phyloP scores from a whole-genome alignment of 2,888 invertebrate genomes.

The Diaprepes abbreviatus region DNA sequence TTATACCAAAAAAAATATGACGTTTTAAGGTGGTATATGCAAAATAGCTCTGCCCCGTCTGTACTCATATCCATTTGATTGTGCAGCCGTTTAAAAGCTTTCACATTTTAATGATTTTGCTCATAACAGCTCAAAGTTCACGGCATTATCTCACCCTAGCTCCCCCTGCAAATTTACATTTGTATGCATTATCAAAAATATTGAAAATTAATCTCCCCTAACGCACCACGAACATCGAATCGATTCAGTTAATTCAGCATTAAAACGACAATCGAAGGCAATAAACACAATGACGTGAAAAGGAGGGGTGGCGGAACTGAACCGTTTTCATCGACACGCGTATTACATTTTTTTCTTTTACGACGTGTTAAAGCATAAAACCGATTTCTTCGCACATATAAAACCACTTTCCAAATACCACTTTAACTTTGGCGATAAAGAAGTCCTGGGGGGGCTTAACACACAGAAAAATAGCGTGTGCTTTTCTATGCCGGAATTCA shows the following conservation, averaged over 20 bases:
- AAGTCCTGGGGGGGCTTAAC: constrained; percentile 40
- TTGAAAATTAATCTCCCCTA: constrained; percentile 16
- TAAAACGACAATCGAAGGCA: constrained; percentile 13
- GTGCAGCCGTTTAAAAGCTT: too few species aligned
- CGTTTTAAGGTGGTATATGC: too few species aligned
- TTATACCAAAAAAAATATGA: too few species aligned
- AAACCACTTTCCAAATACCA: constrained; percentile 55
- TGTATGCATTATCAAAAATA: neutral
- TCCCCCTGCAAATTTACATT: too few species aligned
- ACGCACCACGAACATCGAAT: neutral
- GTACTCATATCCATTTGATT: too few species aligned
- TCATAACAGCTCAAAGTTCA: too few species aligned
- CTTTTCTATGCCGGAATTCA: constrained; percentile 41
- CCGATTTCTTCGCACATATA: constrained; percentile 51
- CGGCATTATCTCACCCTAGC: too few species aligned
- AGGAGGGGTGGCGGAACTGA: constrained; percentile 12
- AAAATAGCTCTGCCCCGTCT: too few species aligned
- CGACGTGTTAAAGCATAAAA: constrained; percentile 48
- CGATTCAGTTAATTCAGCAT: constrained; percentile 9
- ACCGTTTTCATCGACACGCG: constrained; percentile 30
- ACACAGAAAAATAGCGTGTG: constrained; percentile 37
- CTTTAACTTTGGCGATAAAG: constrained; percentile 56
- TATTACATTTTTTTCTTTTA: constrained; percentile 41
- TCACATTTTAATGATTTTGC: too few species aligned
- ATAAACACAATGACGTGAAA: constrained; percentile 20